Conservation (phyloP, 2,888 invertebrate genomes). For the Stenolophus ochropezus region DNA sequence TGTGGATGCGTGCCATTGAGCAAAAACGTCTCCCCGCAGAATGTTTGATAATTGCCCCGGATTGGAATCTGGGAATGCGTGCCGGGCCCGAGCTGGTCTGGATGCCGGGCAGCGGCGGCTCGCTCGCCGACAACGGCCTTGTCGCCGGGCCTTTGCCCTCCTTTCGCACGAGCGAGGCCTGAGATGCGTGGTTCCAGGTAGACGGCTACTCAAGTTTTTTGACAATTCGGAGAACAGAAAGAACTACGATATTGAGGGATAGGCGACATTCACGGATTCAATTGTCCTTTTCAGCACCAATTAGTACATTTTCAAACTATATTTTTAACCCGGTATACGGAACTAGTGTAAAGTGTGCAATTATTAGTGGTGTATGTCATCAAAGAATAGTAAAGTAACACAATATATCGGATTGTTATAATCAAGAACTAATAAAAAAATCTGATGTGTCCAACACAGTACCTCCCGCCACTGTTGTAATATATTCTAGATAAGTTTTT, state of each 20-base stretch:
- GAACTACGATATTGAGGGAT: background rate
- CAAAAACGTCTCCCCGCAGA: background rate
- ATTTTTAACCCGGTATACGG: no score
- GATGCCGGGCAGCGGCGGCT: background rate
- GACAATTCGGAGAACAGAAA: background rate
- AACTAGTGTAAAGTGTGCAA: no score
- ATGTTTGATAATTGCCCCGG: background rate
- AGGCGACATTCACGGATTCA: no score
- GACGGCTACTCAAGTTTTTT: background rate
- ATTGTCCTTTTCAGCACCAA: no score
- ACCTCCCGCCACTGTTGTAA: no score
- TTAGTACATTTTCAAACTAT: no score
- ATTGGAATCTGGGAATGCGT: background rate
- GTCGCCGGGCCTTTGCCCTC: conserved; percentile 30
- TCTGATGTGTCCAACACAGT: no score
- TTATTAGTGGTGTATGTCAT: no score
- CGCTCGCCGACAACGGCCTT: background rate
- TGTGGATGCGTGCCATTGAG: background rate
- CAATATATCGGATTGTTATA: no score
- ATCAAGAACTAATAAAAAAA: no score
- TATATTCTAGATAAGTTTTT: no score
- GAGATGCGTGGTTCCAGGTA: conserved; percentile 11
- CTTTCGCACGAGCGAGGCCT: conserved; percentile 10
- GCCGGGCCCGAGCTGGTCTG: background rate
- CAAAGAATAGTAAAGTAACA: no score